Percentiles rank a stretch among this genome's conserved stretches.
Evolutionary conservation across 2,113 vertebrate species (phyloP).

Genomic region (Platycercus adscitus): DNA sequence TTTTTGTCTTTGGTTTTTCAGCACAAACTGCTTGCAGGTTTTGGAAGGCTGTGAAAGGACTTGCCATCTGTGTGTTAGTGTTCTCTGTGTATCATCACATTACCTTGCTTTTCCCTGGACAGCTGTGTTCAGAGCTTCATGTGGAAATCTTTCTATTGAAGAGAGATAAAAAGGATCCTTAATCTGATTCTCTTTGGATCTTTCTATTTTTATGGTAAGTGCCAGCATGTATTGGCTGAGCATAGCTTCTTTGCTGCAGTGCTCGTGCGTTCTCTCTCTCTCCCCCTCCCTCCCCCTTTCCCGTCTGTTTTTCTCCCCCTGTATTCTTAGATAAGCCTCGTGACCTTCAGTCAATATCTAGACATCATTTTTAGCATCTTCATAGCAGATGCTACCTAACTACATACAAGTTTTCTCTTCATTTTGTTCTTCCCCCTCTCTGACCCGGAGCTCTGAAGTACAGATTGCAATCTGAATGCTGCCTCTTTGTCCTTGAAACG

Average conservation of each 20-base stretch:
- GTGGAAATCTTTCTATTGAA: conserved; percentile 62
- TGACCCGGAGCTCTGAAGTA: not conserved
- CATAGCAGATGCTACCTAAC: not conserved
- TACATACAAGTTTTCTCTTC: conserved; percentile 42
- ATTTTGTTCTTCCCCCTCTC: not conserved
- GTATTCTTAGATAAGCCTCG: conserved; percentile 35
- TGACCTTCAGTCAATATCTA: conserved; percentile 77
- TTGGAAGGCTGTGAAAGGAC: conserved; percentile 46
- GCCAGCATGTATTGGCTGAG: conserved; percentile 71
- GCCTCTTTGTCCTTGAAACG: conserved; percentile 80
- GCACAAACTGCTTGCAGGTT: conserved; percentile 70
- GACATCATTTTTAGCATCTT: not conserved
- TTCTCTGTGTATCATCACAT: not conserved
- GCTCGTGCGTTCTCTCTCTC: conserved; percentile 53
- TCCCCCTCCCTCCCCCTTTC: not conserved
- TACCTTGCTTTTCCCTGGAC: conserved; percentile 52
- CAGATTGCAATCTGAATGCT: conserved; percentile 42
- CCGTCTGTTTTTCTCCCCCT: conserved; percentile 37
- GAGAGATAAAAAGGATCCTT: conserved; percentile 62
- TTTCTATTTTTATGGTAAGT: conserved; percentile 90
- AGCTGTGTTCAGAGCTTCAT: conserved; percentile 46
- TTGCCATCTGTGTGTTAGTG: not conserved
- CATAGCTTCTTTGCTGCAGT: conserved; percentile 80
- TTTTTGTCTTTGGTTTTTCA: conserved; percentile 50
- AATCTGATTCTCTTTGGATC: conserved; percentile 75